phyloP scores from a whole-genome alignment of 2,797 vertebrate genomes.

The Pseudocheirus occidentalis region DNA sequence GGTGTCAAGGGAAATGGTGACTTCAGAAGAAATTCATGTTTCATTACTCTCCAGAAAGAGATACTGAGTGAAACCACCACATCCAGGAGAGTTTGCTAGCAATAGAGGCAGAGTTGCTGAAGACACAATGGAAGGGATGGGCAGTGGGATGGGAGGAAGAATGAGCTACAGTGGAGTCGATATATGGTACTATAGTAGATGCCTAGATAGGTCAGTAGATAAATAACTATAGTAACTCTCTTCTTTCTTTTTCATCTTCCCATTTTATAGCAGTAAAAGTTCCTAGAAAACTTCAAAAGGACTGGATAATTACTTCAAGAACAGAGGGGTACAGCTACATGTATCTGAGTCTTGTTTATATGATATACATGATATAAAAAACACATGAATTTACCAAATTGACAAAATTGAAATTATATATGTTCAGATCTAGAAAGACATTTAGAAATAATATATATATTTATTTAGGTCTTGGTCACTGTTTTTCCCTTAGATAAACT shows the following conservation, averaged over 20 bases:
- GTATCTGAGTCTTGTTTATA: background rate
- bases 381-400: background rate
- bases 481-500: background rate
- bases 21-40: background rate
- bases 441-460: background rate
- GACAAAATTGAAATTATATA: background rate
- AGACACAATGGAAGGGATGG: background rate
- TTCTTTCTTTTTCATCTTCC: background rate
- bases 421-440: background rate
- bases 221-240: background rate
- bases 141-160: background rate
- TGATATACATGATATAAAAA: background rate
- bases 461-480: background rate
- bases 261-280: background rate
- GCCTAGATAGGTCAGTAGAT: background rate
- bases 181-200: background rate
- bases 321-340: background rate
- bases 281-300: background rate
- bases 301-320: background rate
- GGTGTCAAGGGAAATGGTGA: background rate
- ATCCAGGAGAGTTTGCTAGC: background rate
- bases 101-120: no score
- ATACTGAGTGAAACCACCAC: background rate
- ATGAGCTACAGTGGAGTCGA: background rate
- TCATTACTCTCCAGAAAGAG: background rate